phyloP scores from a whole-genome alignment of 2,113 vertebrate species.

The Hemibagrus wyckioides region DNA sequence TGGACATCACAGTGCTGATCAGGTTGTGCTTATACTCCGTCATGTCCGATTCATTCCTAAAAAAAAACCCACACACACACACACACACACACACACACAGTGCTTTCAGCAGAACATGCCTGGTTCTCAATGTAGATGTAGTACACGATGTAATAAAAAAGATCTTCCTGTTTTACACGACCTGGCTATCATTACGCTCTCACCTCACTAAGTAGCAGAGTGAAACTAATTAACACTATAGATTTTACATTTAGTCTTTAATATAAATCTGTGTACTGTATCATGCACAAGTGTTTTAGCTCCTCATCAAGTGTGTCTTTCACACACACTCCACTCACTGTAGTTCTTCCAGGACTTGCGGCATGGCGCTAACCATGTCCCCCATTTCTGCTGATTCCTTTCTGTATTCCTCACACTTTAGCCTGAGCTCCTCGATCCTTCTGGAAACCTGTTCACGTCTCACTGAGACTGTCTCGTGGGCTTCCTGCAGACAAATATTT shows the following conservation, averaged over 20 bases:
- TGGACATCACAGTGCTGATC: slow-evolving; percentile 63
- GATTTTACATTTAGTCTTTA: not conserved
- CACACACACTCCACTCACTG: slow-evolving; percentile 71
- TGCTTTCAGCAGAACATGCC: not conserved
- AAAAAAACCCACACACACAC: slow-evolving; percentile 15
- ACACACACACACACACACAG: not conserved
- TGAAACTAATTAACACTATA: not conserved
- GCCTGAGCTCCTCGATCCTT: slow-evolving; percentile 57
- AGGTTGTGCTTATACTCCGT: slow-evolving; percentile 68
- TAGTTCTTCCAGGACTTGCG: slow-evolving; percentile 59
- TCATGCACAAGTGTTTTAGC: not conserved
- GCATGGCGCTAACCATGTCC: slow-evolving; percentile 49
- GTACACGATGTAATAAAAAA: not conserved
- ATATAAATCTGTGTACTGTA: not conserved
- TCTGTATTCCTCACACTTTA: slow-evolving; percentile 51
- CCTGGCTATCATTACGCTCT: not conserved
- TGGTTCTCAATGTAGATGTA: not conserved
- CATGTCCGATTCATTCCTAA: slow-evolving; percentile 64
- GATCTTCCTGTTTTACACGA: not conserved
- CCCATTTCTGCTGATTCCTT: slow-evolving; percentile 60
- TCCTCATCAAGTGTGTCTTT: not conserved
- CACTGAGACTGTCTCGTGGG: slow-evolving; percentile 47
- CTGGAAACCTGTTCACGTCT: slow-evolving; percentile 55
- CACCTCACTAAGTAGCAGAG: not conserved
- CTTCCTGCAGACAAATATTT: slow-evolving; percentile 61